A percentile compares a stretch with the other conserved stretches of the same genome.
phyloP scores from a whole-genome alignment of 2,797 vertebrate genomes.

The Lerista edwardsae region DNA sequence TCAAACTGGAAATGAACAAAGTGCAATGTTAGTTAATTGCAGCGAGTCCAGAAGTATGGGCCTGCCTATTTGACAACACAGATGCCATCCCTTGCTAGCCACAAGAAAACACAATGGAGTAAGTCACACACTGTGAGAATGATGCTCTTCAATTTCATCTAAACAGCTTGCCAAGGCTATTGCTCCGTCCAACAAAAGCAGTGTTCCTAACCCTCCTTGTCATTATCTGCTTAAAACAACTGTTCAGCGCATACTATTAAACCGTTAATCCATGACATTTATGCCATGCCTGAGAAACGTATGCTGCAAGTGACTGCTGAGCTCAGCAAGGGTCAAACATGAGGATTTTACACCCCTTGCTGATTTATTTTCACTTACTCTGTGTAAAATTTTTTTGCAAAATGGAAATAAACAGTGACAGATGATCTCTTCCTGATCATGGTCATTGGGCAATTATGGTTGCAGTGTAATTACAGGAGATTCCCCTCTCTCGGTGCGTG shows the following conservation, averaged over 20 bases:
- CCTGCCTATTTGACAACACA: conserved; percentile 61
- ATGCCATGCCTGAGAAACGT: conserved; percentile 73
- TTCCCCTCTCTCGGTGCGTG: neutral
- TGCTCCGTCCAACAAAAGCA: conserved; percentile 71
- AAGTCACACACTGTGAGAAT: neutral
- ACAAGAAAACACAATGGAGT: conserved; percentile 54
- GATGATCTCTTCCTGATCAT: neutral
- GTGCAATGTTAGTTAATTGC: neutral
- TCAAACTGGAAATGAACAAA: neutral
- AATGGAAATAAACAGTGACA: neutral
- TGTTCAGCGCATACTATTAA: conserved; percentile 70
- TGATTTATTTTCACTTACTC: conserved; percentile 74
- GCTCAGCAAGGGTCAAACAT: conserved; percentile 69
- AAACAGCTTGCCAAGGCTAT: conserved; percentile 58
- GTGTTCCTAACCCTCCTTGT: conserved; percentile 68
- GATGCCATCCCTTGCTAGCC: conserved; percentile 61
- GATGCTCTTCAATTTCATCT: conserved; percentile 46
- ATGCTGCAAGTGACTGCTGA: conserved; percentile 65
- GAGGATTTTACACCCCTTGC: conserved; percentile 63
- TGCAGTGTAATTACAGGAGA: neutral
- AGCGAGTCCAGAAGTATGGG: conserved; percentile 40
- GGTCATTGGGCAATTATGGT: neutral
- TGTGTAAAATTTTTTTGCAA: conserved; percentile 21
- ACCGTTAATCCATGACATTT: conserved; percentile 76
- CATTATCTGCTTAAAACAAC: conserved; percentile 76